Evolutionary conservation across 2,113 vertebrate genomes (phyloP).

Genomic region (Nycticryphes semicollaris): DNA sequence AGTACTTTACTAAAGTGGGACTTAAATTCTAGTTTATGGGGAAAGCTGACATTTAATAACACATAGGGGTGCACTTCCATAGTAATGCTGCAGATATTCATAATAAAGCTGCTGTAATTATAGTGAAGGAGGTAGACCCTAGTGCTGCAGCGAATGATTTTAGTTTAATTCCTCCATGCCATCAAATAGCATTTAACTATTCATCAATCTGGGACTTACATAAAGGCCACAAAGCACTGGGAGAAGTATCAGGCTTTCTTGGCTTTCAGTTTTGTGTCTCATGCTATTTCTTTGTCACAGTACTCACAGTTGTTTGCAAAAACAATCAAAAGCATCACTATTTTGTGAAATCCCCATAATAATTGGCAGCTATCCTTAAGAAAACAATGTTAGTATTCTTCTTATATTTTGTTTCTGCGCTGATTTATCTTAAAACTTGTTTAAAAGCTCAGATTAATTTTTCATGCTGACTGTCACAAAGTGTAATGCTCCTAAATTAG

Average conservation of each 20-base stretch:
- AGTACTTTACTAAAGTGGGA: background rate
- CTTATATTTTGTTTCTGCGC: background rate
- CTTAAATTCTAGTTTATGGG: constrained; percentile 18
- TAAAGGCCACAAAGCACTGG: background rate
- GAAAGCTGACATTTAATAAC: constrained; percentile 26
- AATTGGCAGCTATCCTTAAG: background rate
- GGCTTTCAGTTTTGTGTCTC: background rate
- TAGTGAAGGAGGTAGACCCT: background rate
- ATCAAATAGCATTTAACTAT: background rate
- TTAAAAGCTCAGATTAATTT: background rate
- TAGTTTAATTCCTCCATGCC: background rate
- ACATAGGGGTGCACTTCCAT: background rate
- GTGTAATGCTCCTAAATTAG: background rate
- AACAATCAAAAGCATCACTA: background rate
- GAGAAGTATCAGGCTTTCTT: background rate
- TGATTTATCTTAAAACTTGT: background rate
- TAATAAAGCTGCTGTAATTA: constrained; percentile 1
- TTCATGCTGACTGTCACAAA: background rate
- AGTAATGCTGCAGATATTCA: constrained; percentile 17
- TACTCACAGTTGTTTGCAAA: background rate
- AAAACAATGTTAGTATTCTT: background rate
- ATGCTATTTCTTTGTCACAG: background rate
- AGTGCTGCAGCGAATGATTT: background rate
- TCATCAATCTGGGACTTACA: background rate
- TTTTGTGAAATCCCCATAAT: background rate